Evolutionary conservation across 2,888 invertebrate species (phyloP).

Genomic region (Sarcophaga rosellei): DNA sequence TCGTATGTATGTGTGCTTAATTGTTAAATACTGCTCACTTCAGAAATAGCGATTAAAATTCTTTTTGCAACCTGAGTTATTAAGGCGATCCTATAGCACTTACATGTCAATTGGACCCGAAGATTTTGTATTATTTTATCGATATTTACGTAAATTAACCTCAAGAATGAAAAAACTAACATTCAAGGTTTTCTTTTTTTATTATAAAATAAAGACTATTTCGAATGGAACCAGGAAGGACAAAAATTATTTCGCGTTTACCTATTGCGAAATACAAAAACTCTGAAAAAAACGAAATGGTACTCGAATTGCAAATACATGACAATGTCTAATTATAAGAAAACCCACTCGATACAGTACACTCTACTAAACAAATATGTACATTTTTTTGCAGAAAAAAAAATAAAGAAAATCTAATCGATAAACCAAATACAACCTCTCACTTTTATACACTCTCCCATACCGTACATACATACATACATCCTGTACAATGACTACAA

Average conservation of each 20-base stretch:
- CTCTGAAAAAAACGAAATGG: conserved; percentile 37
- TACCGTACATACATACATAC: background rate
- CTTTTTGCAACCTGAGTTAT: too few relatives aligned
- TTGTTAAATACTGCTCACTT: too few relatives aligned
- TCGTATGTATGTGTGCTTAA: too few relatives aligned
- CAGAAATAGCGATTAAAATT: too few relatives aligned
- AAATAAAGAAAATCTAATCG: conserved; percentile 48
- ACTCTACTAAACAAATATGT: conserved; percentile 9
- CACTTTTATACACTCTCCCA: conserved; percentile 2
- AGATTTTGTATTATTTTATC: too few relatives aligned
- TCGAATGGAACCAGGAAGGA: background rate
- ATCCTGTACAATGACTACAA: conserved; percentile 36
- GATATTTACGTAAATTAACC: too few relatives aligned
- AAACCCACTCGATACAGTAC: conserved; percentile 14
- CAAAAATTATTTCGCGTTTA: background rate
- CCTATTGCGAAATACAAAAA: background rate
- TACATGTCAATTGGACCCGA: too few relatives aligned
- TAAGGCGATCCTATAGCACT: too few relatives aligned
- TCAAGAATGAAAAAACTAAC: too few relatives aligned
- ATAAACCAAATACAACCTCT: conserved; percentile 42
- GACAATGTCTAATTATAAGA: conserved; percentile 31
- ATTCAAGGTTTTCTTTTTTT: too few relatives aligned
- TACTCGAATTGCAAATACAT: conserved; percentile 56
- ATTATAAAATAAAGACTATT: background rate
- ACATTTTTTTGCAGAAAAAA: conserved; percentile 17